Base-by-base conservation (phyloP, 2,888 invertebrate species). In the Ichneumon xanthorius region DNA sequence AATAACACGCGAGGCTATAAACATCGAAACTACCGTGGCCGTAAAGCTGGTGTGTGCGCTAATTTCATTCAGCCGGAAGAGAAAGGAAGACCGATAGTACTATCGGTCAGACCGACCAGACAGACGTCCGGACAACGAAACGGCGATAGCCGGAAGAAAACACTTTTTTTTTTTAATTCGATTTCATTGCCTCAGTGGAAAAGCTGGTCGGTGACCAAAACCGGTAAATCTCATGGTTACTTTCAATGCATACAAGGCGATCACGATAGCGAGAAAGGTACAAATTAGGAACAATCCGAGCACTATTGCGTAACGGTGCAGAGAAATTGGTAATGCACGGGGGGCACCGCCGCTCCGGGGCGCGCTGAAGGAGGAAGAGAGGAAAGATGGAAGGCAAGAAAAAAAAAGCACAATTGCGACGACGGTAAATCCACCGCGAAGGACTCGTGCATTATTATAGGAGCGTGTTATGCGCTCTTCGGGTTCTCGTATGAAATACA, bases 381-480 rank as follows among this genome's bases (percentile, higher is more conserved):
- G 81, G 65, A 71, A 86, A 70, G 75, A 53, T 48, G 58, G 73
- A 65, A 71, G 61, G 45, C 11, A 61, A 14, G 26, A 61, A 26
- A 61, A 26, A 61, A 63, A 33, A 63, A 26, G 71, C 40, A 48
- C 45, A 48, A 48, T 48, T 71, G 55, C 81, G 76, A 71, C 78
- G 76, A 79, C 65, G 70, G 77, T 58, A 77, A 76, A 75, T 73
- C 61, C 63, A 78, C 82, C 82, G 58, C 73, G 78, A 73, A 83
- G 80, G 70, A 88, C 86, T 83, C 68, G 71, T 71, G 75, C 68
- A 80, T 85, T 86, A 87, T 85, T 83, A 82, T 83, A 77, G 80
- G 61, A 86, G 78, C 77, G 80, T 85, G 85, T 88, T 86, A 88
- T 86, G 85, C 63, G 72, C 63, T 71, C 71, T 79, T 84, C 76